Evolutionary conservation across 23 tunicate genomes (phyloP).

Genomic region (Ciona savignyi): DNA sequence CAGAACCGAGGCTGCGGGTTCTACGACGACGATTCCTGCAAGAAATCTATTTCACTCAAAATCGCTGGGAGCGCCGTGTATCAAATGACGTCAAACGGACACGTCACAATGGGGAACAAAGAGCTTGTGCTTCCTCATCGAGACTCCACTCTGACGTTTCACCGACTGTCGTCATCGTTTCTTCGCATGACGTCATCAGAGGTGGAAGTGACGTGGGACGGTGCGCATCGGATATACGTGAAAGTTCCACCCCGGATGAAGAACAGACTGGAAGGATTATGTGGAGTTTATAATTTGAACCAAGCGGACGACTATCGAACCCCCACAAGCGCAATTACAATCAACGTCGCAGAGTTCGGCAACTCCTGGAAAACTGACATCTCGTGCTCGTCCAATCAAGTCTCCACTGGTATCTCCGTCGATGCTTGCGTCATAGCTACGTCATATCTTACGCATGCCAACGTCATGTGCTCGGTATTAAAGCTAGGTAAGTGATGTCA

Average conservation of each 20-base stretch:
- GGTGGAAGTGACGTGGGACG: constrained; percentile 54
- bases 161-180: constrained; percentile 30
- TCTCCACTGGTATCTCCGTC: constrained; percentile 26
- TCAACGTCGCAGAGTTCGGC: constrained; percentile 47
- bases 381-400: constrained; percentile 8
- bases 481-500: constrained; percentile 11
- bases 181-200: constrained; percentile 13
- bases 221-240: constrained; percentile 38
- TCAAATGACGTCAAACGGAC: constrained; percentile 3
- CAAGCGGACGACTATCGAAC: constrained; percentile 49
- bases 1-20: constrained; percentile 70
- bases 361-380: constrained; percentile 56
- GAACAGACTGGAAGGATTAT: constrained; percentile 28
- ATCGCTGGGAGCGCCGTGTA: not conserved
- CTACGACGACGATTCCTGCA: constrained; percentile 25
- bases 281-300: constrained; percentile 63
- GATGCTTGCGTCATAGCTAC: constrained; percentile 46
- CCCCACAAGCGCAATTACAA: constrained; percentile 24
- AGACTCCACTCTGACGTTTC: not conserved
- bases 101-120: constrained; percentile 20
- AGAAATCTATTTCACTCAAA: constrained; percentile 28
- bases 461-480: constrained; percentile 11
- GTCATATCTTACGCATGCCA: constrained; percentile 9
- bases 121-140: constrained; percentile 34
- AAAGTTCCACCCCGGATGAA: constrained; percentile 10